These are phyloP conservation scores for Chauna torquata DNA, from an alignment of 2,113 vertebrate genomes.

Conservation along the genomic window DNA sequence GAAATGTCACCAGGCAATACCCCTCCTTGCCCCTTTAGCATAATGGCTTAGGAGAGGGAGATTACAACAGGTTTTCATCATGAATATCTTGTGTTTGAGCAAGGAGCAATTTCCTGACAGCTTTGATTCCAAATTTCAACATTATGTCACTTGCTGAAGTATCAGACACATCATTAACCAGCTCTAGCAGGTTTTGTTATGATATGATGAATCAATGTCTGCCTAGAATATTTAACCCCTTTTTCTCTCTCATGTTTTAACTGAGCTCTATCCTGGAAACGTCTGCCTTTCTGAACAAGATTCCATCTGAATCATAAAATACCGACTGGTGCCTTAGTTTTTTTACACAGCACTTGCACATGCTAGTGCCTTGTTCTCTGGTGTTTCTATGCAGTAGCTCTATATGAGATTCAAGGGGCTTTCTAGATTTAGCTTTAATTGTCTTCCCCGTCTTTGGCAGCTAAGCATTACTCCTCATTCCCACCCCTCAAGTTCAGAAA, in stretches of 20 bases:
- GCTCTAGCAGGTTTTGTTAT: slow-evolving; percentile 68
- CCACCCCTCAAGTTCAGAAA: not conserved
- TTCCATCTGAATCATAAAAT: not conserved
- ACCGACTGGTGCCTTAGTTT: not conserved
- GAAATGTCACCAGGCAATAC: slow-evolving; percentile 30
- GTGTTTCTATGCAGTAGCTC: not conserved
- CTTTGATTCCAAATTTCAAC: slow-evolving; percentile 72
- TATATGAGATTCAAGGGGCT: not conserved
- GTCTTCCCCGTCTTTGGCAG: not conserved
- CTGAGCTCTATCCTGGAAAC: not conserved
- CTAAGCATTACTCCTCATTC: not conserved
- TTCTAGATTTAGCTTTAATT: not conserved
- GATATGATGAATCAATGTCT: slow-evolving; percentile 70
- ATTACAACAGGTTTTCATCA: slow-evolving; percentile 69
- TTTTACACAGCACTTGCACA: not conserved
- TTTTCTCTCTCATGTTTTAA: not conserved
- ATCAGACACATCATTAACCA: slow-evolving; percentile 72
- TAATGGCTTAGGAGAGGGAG: slow-evolving; percentile 39
- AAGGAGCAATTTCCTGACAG: slow-evolving; percentile 65
- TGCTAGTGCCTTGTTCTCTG: rapidly evolving
- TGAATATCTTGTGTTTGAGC: slow-evolving; percentile 52
- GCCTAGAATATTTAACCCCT: slow-evolving; percentile 58
- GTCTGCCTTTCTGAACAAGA: not conserved
- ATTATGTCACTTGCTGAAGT: slow-evolving; percentile 71
- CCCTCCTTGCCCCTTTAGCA: slow-evolving; percentile 14